Evolutionary conservation across 1,140 invertebrate genomes (phyloP), one percentile per base, ranked within the genome.

Genomic region (Atopsyche davidsoni): DNA sequence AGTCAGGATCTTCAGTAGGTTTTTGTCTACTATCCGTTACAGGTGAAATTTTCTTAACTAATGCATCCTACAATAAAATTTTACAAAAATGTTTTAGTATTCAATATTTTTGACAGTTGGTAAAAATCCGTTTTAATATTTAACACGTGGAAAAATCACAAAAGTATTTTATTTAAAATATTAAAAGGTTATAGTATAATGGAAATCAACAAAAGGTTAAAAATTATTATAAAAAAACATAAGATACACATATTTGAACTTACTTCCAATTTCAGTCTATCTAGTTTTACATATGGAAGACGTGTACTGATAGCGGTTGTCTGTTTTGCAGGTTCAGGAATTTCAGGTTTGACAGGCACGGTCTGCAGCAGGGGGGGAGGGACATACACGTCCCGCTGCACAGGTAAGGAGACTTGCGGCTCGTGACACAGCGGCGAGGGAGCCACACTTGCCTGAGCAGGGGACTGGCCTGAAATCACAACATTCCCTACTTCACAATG

Each of bases 401-500:
- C 75, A 46, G 70, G 75, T 56, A 68, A 75, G 59, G 73, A 64
- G 62, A 70, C 66, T 63, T 65, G 69, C 17, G 64, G 69, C 58
- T 69, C 66, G 43, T 69, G 68, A 19, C 66, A 65, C 45, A 72
- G 57, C 14, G 69, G 71, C 24, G 69, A 75, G 24, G 76, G 75
- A 34, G 76, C 75, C 32, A 75, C 72, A 51, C 72, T 73, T 1
- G 71, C 76, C 65, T 79, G 76, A 17, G 74, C 75, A 36, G 77
- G 77, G 18, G 77, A 79, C 43, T 77, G 73, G 6, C 74, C 75
- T 61, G 43, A 43, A 49, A 57, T 45, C 10, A 50, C 46, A 35
- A 56, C 24, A 17, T 56, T 51, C 13, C 46, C 54, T 56, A 34
- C 7, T 23, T 46, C n/a, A 28, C 6, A 7, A 28, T n/a, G 6